Percentiles rank a stretch among this genome's conserved stretches.
Conservation (phyloP, 2,888 invertebrate species). For the Ophraella communa region DNA sequence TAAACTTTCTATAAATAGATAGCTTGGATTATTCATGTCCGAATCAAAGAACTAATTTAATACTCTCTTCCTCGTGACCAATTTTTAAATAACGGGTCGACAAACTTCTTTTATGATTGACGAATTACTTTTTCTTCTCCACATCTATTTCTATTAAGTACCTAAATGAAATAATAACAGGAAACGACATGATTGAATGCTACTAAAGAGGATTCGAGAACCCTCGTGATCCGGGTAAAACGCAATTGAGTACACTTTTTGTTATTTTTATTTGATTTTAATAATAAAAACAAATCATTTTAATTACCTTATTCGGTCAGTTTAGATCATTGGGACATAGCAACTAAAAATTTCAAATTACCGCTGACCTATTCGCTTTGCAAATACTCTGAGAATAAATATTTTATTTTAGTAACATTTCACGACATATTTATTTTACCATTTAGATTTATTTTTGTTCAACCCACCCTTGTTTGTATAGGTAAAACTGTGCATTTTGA, state of each 20-base stretch:
- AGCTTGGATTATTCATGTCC: not conserved
- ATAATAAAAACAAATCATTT: not conserved
- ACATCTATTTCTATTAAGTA: constrained; percentile 29
- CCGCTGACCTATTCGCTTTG: too few relatives aligned
- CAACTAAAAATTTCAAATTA: too few relatives aligned
- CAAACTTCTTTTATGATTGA: constrained; percentile 26
- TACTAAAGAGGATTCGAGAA: constrained; percentile 16
- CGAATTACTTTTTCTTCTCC: constrained; percentile 15
- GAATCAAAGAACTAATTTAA: not conserved
- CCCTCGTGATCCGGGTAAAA: constrained; percentile 18
- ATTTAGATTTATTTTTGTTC: too few relatives aligned
- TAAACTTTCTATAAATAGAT: not conserved
- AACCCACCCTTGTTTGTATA: too few relatives aligned
- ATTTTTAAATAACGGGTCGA: constrained; percentile 28
- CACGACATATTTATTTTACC: too few relatives aligned
- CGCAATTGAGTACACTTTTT: constrained; percentile 27
- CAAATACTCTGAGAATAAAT: too few relatives aligned
- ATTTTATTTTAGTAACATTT: too few relatives aligned
- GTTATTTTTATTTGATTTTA: not conserved
- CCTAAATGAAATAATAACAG: constrained; percentile 38
- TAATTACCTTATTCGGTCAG: too few relatives aligned
- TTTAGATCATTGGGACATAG: too few relatives aligned
- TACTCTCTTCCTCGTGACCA: constrained; percentile 1
- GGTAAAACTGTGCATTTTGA: too few relatives aligned
- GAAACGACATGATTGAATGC: constrained; percentile 26